These are phyloP conservation scores for Syritta pipiens DNA, from an alignment of 2,888 invertebrate species.

Conservation along the genomic window DNA sequence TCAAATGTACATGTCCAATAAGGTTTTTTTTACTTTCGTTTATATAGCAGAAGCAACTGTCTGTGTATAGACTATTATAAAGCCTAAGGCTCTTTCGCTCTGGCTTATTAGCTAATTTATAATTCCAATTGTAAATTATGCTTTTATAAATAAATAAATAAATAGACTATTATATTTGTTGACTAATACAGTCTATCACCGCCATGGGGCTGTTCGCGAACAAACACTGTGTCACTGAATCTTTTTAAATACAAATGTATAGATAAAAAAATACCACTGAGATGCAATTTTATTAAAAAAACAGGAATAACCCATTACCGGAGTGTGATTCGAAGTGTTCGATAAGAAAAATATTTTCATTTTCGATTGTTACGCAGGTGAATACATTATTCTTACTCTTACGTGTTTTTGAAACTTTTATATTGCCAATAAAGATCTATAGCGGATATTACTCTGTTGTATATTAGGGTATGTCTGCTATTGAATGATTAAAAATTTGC, in stretches of 20 bases:
- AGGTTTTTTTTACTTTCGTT: too few relatives aligned
- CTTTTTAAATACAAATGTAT: not conserved
- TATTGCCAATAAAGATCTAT: not conserved
- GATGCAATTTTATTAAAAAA: constrained; percentile 7
- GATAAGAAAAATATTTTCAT: not conserved
- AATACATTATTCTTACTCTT: too few relatives aligned
- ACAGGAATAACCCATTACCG: constrained; percentile 11
- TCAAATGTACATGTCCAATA: too few relatives aligned
- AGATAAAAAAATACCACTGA: constrained; percentile 10
- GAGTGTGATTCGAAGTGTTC: not conserved
- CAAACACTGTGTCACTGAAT: not conserved
- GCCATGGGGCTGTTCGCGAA: too few relatives aligned
- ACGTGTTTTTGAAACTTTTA: not conserved
- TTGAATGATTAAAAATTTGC: constrained; percentile 6
- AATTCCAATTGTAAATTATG: too few relatives aligned
- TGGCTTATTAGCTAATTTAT: too few relatives aligned
- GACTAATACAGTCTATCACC: too few relatives aligned
- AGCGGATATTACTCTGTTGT: constrained; percentile 11
- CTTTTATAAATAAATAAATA: too few relatives aligned
- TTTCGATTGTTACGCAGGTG: not conserved
- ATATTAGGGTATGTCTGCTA: constrained; percentile 3
- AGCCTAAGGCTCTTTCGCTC: too few relatives aligned
- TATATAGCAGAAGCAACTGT: too few relatives aligned
- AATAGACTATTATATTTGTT: too few relatives aligned
- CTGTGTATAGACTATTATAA: too few relatives aligned